Evolutionary conservation across 2,888 invertebrate genomes (phyloP).

Genomic region (Eueremaeus valkanovi): DNA sequence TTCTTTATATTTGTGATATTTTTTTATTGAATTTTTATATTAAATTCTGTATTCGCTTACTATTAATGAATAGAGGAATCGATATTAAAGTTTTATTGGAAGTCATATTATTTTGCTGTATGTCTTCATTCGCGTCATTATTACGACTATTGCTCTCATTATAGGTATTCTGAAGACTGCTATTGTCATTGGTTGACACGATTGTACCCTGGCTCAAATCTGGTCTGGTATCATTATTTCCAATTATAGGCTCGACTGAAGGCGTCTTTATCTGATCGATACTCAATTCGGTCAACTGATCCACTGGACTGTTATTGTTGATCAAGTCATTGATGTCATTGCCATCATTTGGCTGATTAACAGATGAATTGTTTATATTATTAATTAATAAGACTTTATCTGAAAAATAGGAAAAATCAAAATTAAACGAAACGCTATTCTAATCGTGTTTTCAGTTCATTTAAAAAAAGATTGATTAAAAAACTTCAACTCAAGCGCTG

Average conservation of each 20-base stretch:
- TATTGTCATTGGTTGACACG: background rate
- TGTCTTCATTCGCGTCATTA: background rate
- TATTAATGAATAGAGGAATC: background rate
- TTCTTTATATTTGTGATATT: too few relatives aligned
- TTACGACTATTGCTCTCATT: background rate
- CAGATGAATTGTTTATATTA: too few relatives aligned
- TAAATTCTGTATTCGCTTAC: background rate
- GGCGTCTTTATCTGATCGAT: background rate
- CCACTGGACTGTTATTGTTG: background rate
- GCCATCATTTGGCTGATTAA: too few relatives aligned
- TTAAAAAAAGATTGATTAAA: too few relatives aligned
- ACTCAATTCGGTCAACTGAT: constrained; percentile 19
- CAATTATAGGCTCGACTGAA: background rate
- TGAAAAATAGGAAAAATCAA: too few relatives aligned
- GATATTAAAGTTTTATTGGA: background rate
- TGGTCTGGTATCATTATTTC: background rate
- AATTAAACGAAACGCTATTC: too few relatives aligned
- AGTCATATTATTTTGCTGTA: background rate
- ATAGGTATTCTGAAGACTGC: background rate
- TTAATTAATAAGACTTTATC: too few relatives aligned
- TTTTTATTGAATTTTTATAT: background rate
- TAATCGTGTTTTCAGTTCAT: too few relatives aligned
- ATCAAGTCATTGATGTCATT: constrained; percentile 8
- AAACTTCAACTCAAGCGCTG: too few relatives aligned
- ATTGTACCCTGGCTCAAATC: background rate